Base-by-base conservation (phyloP, 1,140 invertebrate genomes). In the Orius insidiosus region DNA sequence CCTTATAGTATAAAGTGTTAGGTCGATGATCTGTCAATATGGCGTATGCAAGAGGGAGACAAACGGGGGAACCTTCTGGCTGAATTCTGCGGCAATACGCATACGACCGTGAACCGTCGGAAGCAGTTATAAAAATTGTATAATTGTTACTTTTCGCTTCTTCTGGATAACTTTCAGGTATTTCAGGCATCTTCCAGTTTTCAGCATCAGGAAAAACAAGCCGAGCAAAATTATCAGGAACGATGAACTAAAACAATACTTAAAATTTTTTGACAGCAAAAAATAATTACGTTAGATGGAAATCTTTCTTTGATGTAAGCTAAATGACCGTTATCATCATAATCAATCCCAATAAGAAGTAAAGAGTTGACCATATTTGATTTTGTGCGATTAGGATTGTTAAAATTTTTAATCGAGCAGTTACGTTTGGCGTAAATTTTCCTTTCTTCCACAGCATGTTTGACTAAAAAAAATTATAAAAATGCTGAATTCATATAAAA, bases 41-140 rank as follows among this genome's bases (percentile, higher is more conserved):
- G 59, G 80, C 85, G 53, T 84, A 81, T 31, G 78, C 76, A 32
- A 85, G 69, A 9, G 81, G 80, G n/a, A 85, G 63, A 58, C 76
- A 78, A 1, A 71, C 64, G 0, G 68, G 65, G 2, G 68, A 69
- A 40, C 72, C 77, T 61, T 81, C 75, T 8, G 80, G 79, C 50
- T 80, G 60, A 10, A 83, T 70, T 45, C 81, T 62, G 15, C 74
- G 67, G 59, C 83, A 86, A 62, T 83, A 85, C 45, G 80, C 80
- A 63, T 75, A 84, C 38, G 71, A 70, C 19, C 79, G 61, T 43
- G 69, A 67, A 2, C 79, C 81, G 52, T 69, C 67, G 53, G 75
- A 70, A 56, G 78, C 70, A 1, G 81, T 86, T n/a, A 85, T 66
- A 9, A 81, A 74, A 42, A 85, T 62, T 0, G 76, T 78, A 60